phyloP scores from a whole-genome alignment of 2,888 invertebrate genomes.

The Petrolisthes manimaculis region DNA sequence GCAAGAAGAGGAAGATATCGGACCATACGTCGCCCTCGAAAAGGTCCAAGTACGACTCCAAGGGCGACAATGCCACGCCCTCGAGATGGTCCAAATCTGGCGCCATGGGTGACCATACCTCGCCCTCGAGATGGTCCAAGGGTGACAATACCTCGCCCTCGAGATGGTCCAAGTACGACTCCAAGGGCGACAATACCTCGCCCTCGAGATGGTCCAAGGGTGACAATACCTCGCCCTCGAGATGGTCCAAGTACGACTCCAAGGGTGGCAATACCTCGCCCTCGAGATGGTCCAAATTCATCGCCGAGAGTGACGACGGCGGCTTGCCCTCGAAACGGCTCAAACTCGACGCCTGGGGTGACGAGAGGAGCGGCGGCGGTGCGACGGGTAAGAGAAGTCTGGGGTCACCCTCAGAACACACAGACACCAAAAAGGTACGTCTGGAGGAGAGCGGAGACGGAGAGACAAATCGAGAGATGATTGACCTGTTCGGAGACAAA shows the following conservation, averaged over 20 bases:
- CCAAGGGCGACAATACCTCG: not conserved
- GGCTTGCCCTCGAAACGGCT: no score
- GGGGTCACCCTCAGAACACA: not conserved
- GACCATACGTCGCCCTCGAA: no score
- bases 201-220: not conserved
- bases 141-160: not conserved
- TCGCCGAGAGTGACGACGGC: no score
- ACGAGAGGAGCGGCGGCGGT: not conserved
- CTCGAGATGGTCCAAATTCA: no score
- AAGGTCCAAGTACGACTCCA: no score
- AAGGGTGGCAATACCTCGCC: not conserved
- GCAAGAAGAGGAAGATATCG: slow-evolving; percentile 36
- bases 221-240: no score
- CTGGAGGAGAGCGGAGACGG: not conserved
- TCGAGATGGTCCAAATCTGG: not conserved
- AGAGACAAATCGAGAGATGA: not conserved
- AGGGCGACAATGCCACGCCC: not conserved
- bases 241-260: not conserved
- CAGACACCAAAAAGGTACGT: not conserved
- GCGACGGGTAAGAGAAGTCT: not conserved
- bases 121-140: not conserved
- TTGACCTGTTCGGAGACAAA: no score
- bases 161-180: no score
- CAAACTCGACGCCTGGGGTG: no score
- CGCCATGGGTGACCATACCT: no score